Percentiles rank a stretch among this genome's conserved stretches.
Conservation (phyloP, 1,140 invertebrate genomes). For the Ladona fulva region DNA sequence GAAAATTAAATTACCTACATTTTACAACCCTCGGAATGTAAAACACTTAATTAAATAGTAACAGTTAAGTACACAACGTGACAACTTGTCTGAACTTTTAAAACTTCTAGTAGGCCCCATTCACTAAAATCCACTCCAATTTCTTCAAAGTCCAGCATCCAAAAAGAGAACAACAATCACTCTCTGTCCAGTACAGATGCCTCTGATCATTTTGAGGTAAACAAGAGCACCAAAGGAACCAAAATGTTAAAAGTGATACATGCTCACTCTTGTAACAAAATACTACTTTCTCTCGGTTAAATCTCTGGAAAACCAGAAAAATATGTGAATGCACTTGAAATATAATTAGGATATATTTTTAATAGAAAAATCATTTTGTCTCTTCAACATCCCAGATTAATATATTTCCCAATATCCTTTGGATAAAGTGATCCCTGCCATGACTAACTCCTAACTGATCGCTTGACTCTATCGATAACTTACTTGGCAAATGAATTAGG, state of each 20-base stretch:
- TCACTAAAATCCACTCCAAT: not conserved
- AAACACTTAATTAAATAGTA: conserved; percentile 4
- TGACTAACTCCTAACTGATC: not conserved
- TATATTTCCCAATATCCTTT: not conserved
- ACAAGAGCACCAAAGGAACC: conserved; percentile 1
- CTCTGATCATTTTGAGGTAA: not conserved
- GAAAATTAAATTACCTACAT: not conserved
- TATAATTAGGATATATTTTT: not conserved
- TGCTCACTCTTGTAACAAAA: not conserved
- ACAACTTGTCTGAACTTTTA: not conserved
- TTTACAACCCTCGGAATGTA: not conserved
- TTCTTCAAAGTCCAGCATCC: not conserved
- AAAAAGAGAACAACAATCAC: not conserved
- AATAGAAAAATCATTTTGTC: not conserved
- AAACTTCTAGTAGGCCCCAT: not conserved
- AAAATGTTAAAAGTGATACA: not conserved
- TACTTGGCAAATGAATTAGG: not conserved
- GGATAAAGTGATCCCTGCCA: not conserved
- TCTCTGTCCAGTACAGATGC: not conserved
- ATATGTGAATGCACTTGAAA: not conserved
- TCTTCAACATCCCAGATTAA: not conserved
- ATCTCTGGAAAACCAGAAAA: conserved; percentile 1
- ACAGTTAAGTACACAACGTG: conserved; percentile 10
- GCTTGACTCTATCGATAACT: not conserved
- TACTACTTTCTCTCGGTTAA: not conserved